Evolutionary conservation across 2,113 vertebrate species (phyloP).

Genomic region (cat (Felis catus)): F.catus_Fca126_mat1.0 CM031412.1:56397001-56397500

Average conservation of each 20-base stretch:
- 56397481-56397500: rapidly evolving
- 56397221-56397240: rapidly evolving
- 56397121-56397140: not conserved
- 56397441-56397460: not conserved
- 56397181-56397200: not conserved
- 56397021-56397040: not conserved
- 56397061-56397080: not conserved
- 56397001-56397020: not conserved
- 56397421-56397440: not conserved
- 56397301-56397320: not conserved
- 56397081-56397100: not conserved
- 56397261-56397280: not conserved
- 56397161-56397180: not conserved
- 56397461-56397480: not conserved
- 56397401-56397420: not conserved
- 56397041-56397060: not conserved
- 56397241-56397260: not conserved
- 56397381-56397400: too few relatives aligned
- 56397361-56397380: not conserved
- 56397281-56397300: not conserved
- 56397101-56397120: not conserved
- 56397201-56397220: not conserved
- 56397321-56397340: not conserved
- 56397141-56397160: not conserved
- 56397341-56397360: not conserved